phyloP scores from a whole-genome alignment of 1,140 invertebrate species.

The Sarcophaga peregrina region DNA sequence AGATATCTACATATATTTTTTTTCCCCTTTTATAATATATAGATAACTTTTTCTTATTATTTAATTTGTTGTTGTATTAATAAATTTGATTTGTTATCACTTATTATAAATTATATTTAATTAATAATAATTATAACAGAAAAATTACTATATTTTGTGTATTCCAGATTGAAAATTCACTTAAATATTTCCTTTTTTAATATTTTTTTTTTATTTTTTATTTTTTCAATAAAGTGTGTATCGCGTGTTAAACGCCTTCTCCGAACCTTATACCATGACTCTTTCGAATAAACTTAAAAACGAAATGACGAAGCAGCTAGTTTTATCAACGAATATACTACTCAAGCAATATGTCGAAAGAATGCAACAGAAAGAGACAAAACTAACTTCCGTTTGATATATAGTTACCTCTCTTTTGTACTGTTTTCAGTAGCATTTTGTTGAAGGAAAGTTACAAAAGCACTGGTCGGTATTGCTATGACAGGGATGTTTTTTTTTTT shows the following conservation, averaged over 20 bases:
- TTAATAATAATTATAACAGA: constrained; percentile 45
- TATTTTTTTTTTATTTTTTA: constrained; percentile 35
- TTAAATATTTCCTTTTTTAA: constrained; percentile 24
- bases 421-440: background rate
- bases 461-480: too few relatives aligned
- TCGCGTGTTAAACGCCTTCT: constrained; percentile 43
- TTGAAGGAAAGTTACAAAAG: too few relatives aligned
- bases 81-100: constrained; percentile 43
- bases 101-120: constrained; percentile 42
- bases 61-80: constrained; percentile 16
- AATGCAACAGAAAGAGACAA: background rate
- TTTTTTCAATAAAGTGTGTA: constrained; percentile 43
- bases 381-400: background rate
- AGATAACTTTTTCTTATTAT: constrained; percentile 24
- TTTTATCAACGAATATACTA: constrained; percentile 29
- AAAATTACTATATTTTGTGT: constrained; percentile 39
- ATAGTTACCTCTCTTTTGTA: background rate
- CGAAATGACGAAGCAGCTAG: constrained; percentile 34
- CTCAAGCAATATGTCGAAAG: background rate
- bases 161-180: constrained; percentile 20
- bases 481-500: too few relatives aligned
- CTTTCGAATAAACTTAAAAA: constrained; percentile 45
- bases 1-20: constrained; percentile 7
- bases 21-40: constrained; percentile 14
- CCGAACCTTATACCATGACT: constrained; percentile 45